Base-by-base conservation (phyloP, 1,140 invertebrate species). In the Scylla paramamosain region DNA sequence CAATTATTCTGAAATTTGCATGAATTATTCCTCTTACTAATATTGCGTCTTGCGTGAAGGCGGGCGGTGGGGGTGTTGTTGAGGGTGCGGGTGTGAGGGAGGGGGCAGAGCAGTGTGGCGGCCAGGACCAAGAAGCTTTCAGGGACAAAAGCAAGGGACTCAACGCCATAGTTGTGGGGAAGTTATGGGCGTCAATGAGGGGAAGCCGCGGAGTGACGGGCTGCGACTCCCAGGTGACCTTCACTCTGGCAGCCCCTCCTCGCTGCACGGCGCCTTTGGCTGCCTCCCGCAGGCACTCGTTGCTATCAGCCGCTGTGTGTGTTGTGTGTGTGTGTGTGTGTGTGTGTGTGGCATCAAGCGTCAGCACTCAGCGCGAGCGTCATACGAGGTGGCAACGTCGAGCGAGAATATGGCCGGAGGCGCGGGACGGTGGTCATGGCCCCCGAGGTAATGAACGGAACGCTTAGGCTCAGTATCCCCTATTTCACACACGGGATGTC, bases 371-470 rank as follows among this genome's bases (percentile, higher is more conserved):
- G 67, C 8, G 20, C 20, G 52, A n/a, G 67, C 67, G n/a, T 77
- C 67, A 25, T 77, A 25, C 20, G 25, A 77, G n/a, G 67, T 77
- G 67, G 67, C 67, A 77, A 77, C 67, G 25, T n/a, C 25, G 67
- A n/a, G 25, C 52, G 10, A 16, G 52, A 59, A 59, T 77, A 77
- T 77, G 67, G 67, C 67, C 67, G 67, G 25, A 77, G 67, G 67
- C 31, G 84, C 39, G 31, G 84, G 39, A 87, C 84, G 31, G 31
- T 87, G 84, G 84, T 87, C 84, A 87, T 87, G 84, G 84, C 31
- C 31, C 84, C 84, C 84, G n/a, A 87, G 84, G 39, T 87, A 16
- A 46, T 16, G 67, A 77, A 77, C 52, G 52, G 20, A 20, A 20
- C 90, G 29, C 59, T 59, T 48, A 77, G 90, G 90, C 28, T 39